Evolutionary conservation across 2,113 vertebrate species (phyloP).

Genomic region (Ardeotis arabs): DNA sequence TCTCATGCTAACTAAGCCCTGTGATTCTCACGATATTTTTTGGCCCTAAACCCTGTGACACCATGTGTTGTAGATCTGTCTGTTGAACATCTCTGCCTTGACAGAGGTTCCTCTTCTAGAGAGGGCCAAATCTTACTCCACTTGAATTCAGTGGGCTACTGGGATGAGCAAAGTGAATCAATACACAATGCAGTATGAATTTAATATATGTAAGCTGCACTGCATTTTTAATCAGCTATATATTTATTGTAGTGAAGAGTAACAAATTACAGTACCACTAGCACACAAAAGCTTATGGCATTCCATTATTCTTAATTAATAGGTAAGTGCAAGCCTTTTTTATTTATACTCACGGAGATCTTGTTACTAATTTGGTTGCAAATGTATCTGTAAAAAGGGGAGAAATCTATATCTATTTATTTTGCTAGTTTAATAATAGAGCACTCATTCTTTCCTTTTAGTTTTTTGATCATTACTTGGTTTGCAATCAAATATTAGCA

Average conservation of each 20-base stretch:
- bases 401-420: slow-evolving; percentile 62
- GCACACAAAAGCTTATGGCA: slow-evolving; percentile 75
- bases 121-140: background rate
- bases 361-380: slow-evolving; percentile 71
- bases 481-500: slow-evolving; percentile 49
- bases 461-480: background rate
- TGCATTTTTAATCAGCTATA: slow-evolving; percentile 70
- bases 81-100: background rate
- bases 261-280: slow-evolving; percentile 71
- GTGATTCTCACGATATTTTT: background rate
- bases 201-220: slow-evolving; percentile 46
- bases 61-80: background rate
- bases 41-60: background rate
- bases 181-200: background rate
- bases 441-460: slow-evolving; percentile 50
- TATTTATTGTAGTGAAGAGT: slow-evolving; percentile 68
- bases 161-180: slow-evolving; percentile 35
- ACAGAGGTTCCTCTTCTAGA: background rate
- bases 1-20: background rate
- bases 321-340: slow-evolving; percentile 69
- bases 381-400: slow-evolving; percentile 68
- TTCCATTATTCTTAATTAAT: slow-evolving; percentile 81
- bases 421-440: slow-evolving; percentile 69
- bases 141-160: background rate
- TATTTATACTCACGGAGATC: slow-evolving; percentile 67